Conservation (phyloP, 1,140 invertebrate genomes). For the Zaprionus africanus region DNA sequence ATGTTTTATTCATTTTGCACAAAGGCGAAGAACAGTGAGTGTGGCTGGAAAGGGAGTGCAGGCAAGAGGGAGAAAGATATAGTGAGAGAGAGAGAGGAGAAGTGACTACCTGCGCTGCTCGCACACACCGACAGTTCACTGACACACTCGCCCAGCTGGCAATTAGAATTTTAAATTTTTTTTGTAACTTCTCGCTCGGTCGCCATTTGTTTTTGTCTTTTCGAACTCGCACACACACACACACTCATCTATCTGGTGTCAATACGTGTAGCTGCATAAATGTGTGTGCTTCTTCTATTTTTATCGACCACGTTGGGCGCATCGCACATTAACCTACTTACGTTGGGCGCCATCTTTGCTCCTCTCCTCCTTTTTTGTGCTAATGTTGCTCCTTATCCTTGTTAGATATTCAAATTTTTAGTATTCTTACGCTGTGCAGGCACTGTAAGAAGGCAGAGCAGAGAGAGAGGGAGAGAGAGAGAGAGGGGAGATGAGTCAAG, state of each 20-base stretch:
- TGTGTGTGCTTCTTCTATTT: constrained; percentile 48
- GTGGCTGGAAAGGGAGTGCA: not conserved
- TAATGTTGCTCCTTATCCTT: constrained; percentile 58
- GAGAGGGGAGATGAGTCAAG: not conserved
- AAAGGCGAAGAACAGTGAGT: constrained; percentile 35
- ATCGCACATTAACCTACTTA: constrained; percentile 78
- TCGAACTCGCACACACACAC: constrained; percentile 19
- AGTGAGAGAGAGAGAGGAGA: constrained; percentile 16
- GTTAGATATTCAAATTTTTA: constrained; percentile 76
- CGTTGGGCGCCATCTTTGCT: constrained; percentile 54
- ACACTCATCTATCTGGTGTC: constrained; percentile 12
- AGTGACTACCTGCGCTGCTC: constrained; percentile 25
- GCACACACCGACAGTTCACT: constrained; percentile 29
- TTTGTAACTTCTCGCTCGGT: constrained; percentile 33
- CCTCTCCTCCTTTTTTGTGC: constrained; percentile 4
- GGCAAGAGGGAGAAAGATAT: not conserved
- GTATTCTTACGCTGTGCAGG: constrained; percentile 24
- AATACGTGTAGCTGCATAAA: constrained; percentile 14
- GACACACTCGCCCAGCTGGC: constrained; percentile 45
- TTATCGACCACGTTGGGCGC: constrained; percentile 64
- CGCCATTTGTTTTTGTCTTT: constrained; percentile 53
- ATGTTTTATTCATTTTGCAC: constrained; percentile 79
- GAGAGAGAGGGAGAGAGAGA: not conserved
- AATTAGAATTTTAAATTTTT: constrained; percentile 78
- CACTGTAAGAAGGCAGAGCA: not conserved